Evolutionary conservation across 2,888 invertebrate species (phyloP), one percentile per base, ranked within the genome.

Genomic region (Temnothorax rugatulus): DNA sequence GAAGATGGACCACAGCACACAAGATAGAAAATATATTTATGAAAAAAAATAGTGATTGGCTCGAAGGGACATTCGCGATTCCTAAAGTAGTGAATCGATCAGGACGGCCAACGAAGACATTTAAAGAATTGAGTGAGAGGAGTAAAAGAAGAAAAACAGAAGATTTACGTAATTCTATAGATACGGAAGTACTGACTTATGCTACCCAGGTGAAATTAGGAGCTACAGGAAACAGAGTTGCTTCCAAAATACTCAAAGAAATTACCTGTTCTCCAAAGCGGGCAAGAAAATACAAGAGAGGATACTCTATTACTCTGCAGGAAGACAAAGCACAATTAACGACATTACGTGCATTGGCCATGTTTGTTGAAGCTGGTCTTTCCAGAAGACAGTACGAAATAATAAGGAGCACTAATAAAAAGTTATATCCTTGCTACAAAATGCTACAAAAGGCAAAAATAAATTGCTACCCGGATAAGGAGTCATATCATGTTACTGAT

Each of bases 191-290:
- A 29, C 21, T 82, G 47, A 29, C 52, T 18, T 73, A 66, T 73
- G 47, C 73, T 52, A 9, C 82, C 21, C 79, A 69, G 21, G 47
- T 59, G 50, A 59, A 59, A 18, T 44, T 79, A 25, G 18, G 29
- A 47, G 4, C 38, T 38, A 15, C 47, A 29, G 73, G 73, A 38
- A 73, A 73, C 38, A 82, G 34, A 63, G 25, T 8, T 64, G 73
- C 71, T 52, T 74, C 82, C 11, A 50, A n/a, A 57, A 25, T 73
- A 29, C 29, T 82, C 5, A 71, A 59, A 13, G 73, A 66, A 11
- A 74, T 73, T 52, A 83, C 54, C 4, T 13, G 50, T 54, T 83
- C 74, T 41, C 66, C 68, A 38, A 52, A 54, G 13, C 25, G 54
- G 11, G 57, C 59, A 21, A 57, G 0, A 61, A 44, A 66, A 44